Percentiles rank a stretch among this genome's conserved stretches.
phyloP scores from a whole-genome alignment of 2,113 vertebrate species.

The Gopherus flavomarginatus region DNA sequence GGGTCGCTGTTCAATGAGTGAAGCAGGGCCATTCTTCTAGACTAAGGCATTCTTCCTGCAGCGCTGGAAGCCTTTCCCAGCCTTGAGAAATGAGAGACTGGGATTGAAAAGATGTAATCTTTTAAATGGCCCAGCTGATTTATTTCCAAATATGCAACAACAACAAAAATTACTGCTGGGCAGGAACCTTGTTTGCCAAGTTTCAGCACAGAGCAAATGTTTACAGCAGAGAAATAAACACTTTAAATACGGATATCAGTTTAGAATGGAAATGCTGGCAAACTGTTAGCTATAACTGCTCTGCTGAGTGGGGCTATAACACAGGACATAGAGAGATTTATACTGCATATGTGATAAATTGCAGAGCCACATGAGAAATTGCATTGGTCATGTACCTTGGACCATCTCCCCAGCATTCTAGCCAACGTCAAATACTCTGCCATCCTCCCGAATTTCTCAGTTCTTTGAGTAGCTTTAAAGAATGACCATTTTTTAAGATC shows the following conservation, averaged over 20 bases:
- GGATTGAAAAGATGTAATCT: slow-evolving; percentile 54
- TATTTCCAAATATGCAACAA: slow-evolving; percentile 33
- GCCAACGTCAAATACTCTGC: background rate
- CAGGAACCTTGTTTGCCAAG: slow-evolving; percentile 26
- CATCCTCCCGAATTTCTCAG: background rate
- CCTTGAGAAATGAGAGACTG: slow-evolving; percentile 46
- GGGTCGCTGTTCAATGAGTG: slow-evolving; percentile 41
- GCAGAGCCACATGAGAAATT: background rate
- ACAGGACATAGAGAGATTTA: background rate
- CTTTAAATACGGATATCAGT: slow-evolving; percentile 50
- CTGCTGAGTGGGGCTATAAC: slow-evolving; percentile 9
- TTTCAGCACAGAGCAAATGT: slow-evolving; percentile 48
- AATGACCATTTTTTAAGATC: background rate
- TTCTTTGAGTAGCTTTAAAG: background rate
- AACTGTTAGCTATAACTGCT: background rate
- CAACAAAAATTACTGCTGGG: slow-evolving; percentile 42
- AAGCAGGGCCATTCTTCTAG: background rate
- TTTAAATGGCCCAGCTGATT: slow-evolving; percentile 61
- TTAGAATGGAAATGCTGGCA: slow-evolving; percentile 49
- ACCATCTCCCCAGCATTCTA: background rate
- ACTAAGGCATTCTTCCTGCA: slow-evolving; percentile 26
- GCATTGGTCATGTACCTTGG: background rate
- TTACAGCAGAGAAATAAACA: slow-evolving; percentile 49
- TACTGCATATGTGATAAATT: accelerated
- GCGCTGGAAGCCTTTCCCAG: background rate